phyloP scores from a whole-genome alignment of 2,797 vertebrate species.

The Naso thynnoides region DNA sequence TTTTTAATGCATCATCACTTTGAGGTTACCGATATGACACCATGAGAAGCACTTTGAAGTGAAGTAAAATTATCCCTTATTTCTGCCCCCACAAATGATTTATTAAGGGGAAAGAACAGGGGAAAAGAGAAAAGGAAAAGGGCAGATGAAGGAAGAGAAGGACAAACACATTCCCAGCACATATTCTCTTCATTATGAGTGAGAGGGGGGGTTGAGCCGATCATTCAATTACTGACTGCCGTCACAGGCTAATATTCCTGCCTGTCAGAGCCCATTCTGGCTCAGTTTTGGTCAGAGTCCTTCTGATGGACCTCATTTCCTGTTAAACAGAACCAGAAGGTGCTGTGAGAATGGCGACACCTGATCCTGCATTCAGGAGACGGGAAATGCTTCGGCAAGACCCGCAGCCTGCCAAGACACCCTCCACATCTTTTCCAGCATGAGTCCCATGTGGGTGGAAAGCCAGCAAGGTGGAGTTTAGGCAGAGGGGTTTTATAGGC shows the following conservation, averaged over 20 bases:
- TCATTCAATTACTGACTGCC: conserved; percentile 90
- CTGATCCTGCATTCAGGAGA: conserved; percentile 86
- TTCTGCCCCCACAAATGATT: conserved; percentile 82
- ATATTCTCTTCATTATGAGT: conserved; percentile 90
- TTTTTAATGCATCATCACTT: conserved; percentile 81
- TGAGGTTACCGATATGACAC: conserved; percentile 85
- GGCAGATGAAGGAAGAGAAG: conserved; percentile 77
- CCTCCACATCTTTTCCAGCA: conserved; percentile 71
- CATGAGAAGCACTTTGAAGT: conserved; percentile 83
- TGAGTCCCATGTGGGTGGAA: conserved; percentile 41
- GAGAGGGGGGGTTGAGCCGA: conserved; percentile 76
- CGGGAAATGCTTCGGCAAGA: conserved; percentile 73
- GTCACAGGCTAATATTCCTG: conserved; percentile 89
- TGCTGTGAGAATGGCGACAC: conserved; percentile 87
- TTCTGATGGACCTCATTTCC: conserved; percentile 88
- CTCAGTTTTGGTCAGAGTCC: conserved; percentile 86
- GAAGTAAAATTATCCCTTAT: conserved; percentile 82
- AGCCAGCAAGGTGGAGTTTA: conserved; percentile 26
- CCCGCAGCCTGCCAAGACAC: conserved; percentile 68
- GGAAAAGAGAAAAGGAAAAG: conserved; percentile 55
- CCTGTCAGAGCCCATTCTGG: conserved; percentile 89
- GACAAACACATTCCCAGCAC: conserved; percentile 89
- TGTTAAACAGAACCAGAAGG: conserved; percentile 90
- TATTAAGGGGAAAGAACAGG: conserved; percentile 75
- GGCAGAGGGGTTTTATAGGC: conserved; percentile 22